Percentiles rank a stretch among this genome's conserved stretches.
phyloP scores from a whole-genome alignment of 2,797 vertebrate species.

The Sarcoramphus papa region DNA sequence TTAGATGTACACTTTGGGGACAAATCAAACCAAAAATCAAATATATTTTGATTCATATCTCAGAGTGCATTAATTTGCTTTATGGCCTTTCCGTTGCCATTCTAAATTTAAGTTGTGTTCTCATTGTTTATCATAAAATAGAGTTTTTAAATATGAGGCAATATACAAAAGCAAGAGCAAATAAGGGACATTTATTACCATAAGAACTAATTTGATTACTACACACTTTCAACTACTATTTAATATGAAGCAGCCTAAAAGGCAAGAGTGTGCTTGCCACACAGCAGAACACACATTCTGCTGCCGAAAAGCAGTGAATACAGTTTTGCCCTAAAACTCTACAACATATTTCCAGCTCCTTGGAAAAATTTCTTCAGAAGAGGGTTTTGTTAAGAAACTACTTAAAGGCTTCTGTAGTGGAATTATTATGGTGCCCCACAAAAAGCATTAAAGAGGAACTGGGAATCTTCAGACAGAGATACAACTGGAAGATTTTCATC shows the following conservation, averaged over 20 bases:
- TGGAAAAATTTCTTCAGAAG: conserved; percentile 7
- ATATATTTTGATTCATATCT: background rate
- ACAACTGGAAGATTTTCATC: background rate
- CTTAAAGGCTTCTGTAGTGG: background rate
- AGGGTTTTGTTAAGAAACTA: background rate
- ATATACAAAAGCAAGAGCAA: background rate
- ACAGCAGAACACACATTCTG: background rate
- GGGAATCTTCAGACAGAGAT: background rate
- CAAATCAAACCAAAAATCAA: conserved; percentile 21
- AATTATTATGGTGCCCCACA: background rate
- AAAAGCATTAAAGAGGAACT: background rate
- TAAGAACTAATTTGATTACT: conserved; percentile 15
- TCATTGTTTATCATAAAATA: background rate
- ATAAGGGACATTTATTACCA: background rate
- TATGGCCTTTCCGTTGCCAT: background rate
- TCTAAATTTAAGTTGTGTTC: background rate
- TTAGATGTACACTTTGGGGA: background rate
- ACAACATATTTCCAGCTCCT: background rate
- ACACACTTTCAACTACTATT: background rate
- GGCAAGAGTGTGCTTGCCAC: conserved; percentile 1
- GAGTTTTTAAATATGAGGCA: background rate
- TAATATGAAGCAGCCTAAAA: background rate
- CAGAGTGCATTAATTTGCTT: background rate
- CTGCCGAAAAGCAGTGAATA: background rate
- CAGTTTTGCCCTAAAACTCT: conserved; percentile 14